Base-by-base conservation (phyloP, 2,888 invertebrate species). In the Sinotaia quadrata region DNA sequence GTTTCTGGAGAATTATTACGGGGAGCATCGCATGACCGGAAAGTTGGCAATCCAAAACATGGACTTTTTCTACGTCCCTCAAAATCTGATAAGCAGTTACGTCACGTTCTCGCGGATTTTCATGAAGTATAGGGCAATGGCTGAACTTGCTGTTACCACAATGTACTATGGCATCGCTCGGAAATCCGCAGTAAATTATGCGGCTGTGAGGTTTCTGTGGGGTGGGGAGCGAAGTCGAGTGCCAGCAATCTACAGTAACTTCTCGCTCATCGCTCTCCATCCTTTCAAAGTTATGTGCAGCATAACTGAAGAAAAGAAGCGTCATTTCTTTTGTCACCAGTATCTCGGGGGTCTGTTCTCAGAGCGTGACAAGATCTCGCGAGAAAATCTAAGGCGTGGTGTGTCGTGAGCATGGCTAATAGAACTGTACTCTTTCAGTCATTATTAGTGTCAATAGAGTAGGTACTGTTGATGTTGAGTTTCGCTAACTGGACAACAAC, bases 1-100 rank as follows among this genome's bases (percentile, higher is more conserved):
- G 8, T 68, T 68, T 31, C 34, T 68, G 29, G 29, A 44, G 21
- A 68, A 62, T 57, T 68, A 68, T 41, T 34, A 44, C 31, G 15
- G n/a, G 24, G 37, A 15, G 5, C 61, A 68, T 62, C 7, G 51
- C 3, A 36, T 62, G 34, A n/a, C 47, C 5, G 54, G 56, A 4
- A 21, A 31, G 8, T 37, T 58, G 10, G 29, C 33, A 4, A 37
- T 63, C 34, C 18, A 63, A 12, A 58, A 62, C 10, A 24, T 62
- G 37, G 63, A 69, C 47, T n/a, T 69, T n/a, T 63, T 69, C 41
- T 69, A 69, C 58, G 58, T 69, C 12, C 69, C 69, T 1, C 47
- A 63, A 7, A 27, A n/a, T 4, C 44, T 69, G 34, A 24, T 5
- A 4, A 41, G 36, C 29, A 37, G 56, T 0, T 69, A 33, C 51